Conservation (phyloP, 2,888 invertebrate genomes). For the Machimus rusticus region DNA sequence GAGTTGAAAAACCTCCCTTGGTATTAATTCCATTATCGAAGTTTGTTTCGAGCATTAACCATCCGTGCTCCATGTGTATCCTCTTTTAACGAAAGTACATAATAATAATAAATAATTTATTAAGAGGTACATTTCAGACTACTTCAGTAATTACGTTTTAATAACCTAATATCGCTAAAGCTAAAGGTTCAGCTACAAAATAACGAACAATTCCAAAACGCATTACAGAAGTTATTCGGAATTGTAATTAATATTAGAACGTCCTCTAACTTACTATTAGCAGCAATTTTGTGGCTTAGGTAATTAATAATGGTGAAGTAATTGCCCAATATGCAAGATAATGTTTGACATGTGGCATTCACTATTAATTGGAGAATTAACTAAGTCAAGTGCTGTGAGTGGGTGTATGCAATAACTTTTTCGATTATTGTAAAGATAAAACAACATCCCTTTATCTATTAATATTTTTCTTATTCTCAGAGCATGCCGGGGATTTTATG, state of each 20-base stretch:
- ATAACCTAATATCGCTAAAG: neutral
- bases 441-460: neutral
- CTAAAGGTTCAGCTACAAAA: neutral
- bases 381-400: neutral
- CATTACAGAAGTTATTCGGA: neutral
- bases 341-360: neutral
- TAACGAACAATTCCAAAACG: neutral
- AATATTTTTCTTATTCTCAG: neutral
- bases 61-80: neutral
- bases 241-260: neutral
- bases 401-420: neutral
- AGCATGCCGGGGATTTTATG: neutral
- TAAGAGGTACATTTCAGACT: neutral
- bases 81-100: neutral
- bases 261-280: neutral
- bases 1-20: neutral
- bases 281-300: neutral
- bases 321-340: neutral
- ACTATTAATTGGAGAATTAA: neutral
- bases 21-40: neutral
- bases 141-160: neutral
- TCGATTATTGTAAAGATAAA: neutral
- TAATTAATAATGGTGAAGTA: neutral
- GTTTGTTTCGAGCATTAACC: neutral
- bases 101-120: neutral